Evolutionary conservation across 2,113 vertebrate species (phyloP), one percentile per base, ranked within the genome.

Genomic region (Pelodiscus sinensis): DNA sequence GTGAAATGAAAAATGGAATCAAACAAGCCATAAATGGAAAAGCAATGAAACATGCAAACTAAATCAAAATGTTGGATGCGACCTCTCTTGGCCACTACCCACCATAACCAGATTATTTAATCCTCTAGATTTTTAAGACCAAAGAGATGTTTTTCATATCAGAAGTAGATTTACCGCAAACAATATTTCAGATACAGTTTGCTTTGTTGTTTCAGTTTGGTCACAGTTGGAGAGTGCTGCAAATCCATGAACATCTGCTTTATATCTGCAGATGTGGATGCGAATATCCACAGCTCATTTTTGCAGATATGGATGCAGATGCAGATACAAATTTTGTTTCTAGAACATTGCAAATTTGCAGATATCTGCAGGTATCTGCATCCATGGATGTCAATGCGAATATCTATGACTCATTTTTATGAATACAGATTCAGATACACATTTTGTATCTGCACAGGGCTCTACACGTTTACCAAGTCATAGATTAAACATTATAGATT

Each of bases 1-100:
- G 22, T 83, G 51, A 94, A 82, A 0, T 95, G 44, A 97, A 29
- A 44, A 88, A 94, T 18, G 8, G n/a, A 93, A 94, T 21, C 24
- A 90, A 84, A 87, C 1, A 82, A 80, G 5, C 18, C 65, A 35
- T 35, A 71, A 9, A 71, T 71, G 65, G 65, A 71, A 52, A 5
- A 80, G 73, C 88, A 84, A 16, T 4, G 0, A 2, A 92, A 83
- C 87, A 68, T 65, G 35, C 35, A 38, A 56, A 55, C 14, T 51
- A 77, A 60, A 86, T n/a, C 14, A 56, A 73, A 82, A 56, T 24
- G 75, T 9, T 68, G 29, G 18, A n/a, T 29, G 4, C 62, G 50
- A 83, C 0, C 0, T 71, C 6, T 68, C 77, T 19, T 11, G 75
- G 18, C 13, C 89, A 80, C 85, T 1, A 31, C 54, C 19, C 5